Conservation (phyloP, 2,113 vertebrate genomes). For the Piliocolobus tephrosceles region DNA sequence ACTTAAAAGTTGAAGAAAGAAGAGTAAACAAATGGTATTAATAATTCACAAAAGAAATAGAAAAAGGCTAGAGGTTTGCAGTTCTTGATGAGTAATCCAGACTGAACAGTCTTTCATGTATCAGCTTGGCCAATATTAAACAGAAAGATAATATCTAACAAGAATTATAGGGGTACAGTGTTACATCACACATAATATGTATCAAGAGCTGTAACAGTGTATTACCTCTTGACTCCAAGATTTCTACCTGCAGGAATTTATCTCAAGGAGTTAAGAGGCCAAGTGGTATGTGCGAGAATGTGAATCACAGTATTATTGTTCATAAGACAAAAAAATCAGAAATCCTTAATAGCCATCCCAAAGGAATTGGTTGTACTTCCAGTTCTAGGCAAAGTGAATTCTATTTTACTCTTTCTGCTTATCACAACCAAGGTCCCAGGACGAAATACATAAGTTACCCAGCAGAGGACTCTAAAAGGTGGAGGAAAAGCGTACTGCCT, state of each 20-base stretch:
- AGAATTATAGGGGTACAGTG: background rate
- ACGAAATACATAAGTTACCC: background rate
- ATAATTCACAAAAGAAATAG: background rate
- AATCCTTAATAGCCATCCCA: background rate
- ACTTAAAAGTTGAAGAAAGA: no score
- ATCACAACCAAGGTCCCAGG: background rate
- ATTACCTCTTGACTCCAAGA: background rate
- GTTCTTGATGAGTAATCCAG: background rate
- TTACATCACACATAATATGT: background rate
- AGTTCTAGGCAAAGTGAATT: background rate
- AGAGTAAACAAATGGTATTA: background rate
- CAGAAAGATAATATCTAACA: background rate
- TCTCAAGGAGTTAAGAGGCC: background rate
- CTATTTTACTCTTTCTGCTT: background rate
- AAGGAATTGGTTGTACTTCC: background rate
- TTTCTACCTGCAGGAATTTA: background rate
- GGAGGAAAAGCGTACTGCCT: background rate
- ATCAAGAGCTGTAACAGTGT: background rate
- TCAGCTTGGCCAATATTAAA: background rate
- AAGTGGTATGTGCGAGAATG: background rate
- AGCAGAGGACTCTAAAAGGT: background rate
- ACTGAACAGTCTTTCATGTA: background rate
- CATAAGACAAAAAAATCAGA: background rate
- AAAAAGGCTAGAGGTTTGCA: background rate
- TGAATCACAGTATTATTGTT: background rate